phyloP scores from a whole-genome alignment of 2,888 invertebrate species.

The Tipula confusa region DNA sequence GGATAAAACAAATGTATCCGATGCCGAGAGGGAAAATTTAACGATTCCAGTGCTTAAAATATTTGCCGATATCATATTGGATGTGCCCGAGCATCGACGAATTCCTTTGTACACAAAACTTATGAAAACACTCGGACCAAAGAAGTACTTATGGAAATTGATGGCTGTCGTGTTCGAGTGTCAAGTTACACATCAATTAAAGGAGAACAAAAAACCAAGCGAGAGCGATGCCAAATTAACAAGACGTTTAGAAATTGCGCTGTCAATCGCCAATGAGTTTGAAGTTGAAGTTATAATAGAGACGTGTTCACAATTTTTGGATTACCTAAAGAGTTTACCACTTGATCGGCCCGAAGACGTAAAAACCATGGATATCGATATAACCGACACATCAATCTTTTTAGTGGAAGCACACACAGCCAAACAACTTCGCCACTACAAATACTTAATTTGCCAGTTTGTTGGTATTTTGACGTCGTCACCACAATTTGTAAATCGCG shows the following conservation, averaged over 20 bases:
- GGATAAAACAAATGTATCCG: slow-evolving; percentile 43
- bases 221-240: slow-evolving; percentile 52
- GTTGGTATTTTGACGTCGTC: slow-evolving; percentile 65
- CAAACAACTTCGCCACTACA: slow-evolving; percentile 78
- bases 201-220: slow-evolving; percentile 47
- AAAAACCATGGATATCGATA: slow-evolving; percentile 45
- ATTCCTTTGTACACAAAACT: slow-evolving; percentile 74
- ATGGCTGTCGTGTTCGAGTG: slow-evolving; percentile 67
- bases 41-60: slow-evolving; percentile 72
- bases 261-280: slow-evolving; percentile 64
- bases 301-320: slow-evolving; percentile 62
- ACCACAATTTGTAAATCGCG: slow-evolving; percentile 63
- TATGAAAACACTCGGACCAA: slow-evolving; percentile 64
- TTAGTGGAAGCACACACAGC: slow-evolving; percentile 61
- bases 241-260: slow-evolving; percentile 62
- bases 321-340: slow-evolving; percentile 64
- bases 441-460: slow-evolving; percentile 72
- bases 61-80: slow-evolving; percentile 84
- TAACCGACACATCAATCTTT: slow-evolving; percentile 51
- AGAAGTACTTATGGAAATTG: slow-evolving; percentile 67
- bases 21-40: slow-evolving; percentile 47
- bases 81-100: slow-evolving; percentile 90
- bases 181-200: slow-evolving; percentile 58
- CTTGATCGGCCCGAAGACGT: slow-evolving; percentile 55
- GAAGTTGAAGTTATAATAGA: slow-evolving; percentile 58